phyloP scores from a whole-genome alignment of 2,113 vertebrate species.

The Lynx canadensis region DNA sequence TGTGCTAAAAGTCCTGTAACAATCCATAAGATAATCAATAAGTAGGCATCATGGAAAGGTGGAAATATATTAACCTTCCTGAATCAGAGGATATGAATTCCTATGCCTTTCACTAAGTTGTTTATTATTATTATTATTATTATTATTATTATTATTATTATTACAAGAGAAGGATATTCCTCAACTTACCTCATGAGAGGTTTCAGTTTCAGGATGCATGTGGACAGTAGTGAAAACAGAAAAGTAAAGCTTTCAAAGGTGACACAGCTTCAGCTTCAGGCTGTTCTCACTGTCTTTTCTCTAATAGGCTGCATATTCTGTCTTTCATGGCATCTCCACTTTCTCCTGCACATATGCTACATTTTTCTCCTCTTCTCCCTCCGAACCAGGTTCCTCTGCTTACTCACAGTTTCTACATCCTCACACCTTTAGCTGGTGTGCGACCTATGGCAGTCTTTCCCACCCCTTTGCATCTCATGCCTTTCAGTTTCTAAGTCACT shows the following conservation, averaged over 20 bases:
- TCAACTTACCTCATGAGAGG: neutral
- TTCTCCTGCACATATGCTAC: neutral
- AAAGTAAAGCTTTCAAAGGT: neutral
- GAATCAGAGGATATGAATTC: neutral
- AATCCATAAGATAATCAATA: neutral
- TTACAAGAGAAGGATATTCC: neutral
- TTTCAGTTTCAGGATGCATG: neutral
- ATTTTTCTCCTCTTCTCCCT: neutral
- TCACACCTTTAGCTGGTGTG: neutral
- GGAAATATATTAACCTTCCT: neutral
- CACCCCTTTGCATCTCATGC: fast-evolving
- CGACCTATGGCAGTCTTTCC: fast-evolving
- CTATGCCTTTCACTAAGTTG: neutral
- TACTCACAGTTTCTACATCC: fast-evolving
- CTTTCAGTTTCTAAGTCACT: neutral
- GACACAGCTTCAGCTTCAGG: neutral
- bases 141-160: neutral
- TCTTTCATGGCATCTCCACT: neutral
- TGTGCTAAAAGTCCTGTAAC: neutral
- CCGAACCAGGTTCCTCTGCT: neutral
- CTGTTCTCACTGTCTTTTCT: neutral
- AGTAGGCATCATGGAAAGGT: neutral
- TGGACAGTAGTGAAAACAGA: neutral
- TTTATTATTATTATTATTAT: neutral
- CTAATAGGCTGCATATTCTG: fast-evolving